Evolutionary conservation across 2,797 vertebrate genomes (phyloP).

Genomic region (Coracias cyanogaster): DNA sequence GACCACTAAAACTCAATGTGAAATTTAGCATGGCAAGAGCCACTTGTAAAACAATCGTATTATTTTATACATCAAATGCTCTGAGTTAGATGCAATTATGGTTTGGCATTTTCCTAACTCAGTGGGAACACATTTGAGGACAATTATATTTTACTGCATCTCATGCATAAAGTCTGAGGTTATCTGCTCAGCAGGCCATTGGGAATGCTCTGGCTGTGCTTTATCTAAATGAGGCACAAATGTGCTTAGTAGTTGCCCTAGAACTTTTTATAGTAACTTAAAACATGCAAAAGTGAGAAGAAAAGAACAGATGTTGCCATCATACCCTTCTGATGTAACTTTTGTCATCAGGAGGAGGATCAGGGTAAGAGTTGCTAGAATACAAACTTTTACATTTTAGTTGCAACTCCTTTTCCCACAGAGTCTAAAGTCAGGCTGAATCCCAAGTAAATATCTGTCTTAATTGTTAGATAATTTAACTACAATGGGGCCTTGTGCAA

Average conservation of each 20-base stretch:
- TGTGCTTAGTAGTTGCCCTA: background rate
- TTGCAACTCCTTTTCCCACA: background rate
- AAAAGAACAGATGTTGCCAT: background rate
- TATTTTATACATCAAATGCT: constrained; percentile 58
- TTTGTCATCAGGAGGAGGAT: background rate
- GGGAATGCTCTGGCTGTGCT: constrained; percentile 1
- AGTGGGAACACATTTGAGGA: constrained; percentile 32
- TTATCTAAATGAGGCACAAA: constrained; percentile 46
- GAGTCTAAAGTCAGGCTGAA: background rate
- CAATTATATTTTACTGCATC: constrained; percentile 51
- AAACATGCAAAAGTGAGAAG: background rate
- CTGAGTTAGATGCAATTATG: constrained; percentile 50
- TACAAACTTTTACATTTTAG: background rate
- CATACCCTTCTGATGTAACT: background rate
- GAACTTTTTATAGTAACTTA: constrained; percentile 10
- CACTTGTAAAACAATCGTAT: constrained; percentile 38
- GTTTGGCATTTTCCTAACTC: constrained; percentile 49
- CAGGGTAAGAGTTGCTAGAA: background rate
- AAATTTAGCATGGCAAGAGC: constrained; percentile 65
- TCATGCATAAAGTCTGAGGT: constrained; percentile 50
- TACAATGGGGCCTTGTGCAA: background rate
- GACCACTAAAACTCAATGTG: constrained; percentile 41
- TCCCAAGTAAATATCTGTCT: background rate
- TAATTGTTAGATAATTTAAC: background rate
- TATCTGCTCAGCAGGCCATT: constrained; percentile 46